A percentile compares a stretch with the other conserved stretches of the same genome.
Conservation (phyloP, 2,888 invertebrate genomes). For the Chrysomela aeneicollis region DNA sequence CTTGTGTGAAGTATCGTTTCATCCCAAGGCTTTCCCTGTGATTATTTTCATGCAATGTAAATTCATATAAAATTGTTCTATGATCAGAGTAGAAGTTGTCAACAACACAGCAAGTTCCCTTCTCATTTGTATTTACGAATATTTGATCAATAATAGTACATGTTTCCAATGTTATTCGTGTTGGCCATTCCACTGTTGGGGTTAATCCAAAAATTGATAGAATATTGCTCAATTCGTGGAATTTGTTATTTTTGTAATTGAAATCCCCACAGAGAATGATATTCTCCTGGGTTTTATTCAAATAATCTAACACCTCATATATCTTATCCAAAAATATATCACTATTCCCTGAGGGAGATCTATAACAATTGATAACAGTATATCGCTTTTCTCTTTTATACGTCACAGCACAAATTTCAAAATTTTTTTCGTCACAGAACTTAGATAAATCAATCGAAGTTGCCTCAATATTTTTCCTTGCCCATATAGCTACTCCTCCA, state of each 20-base stretch:
- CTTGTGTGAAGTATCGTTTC: too few relatives aligned
- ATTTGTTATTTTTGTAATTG: constrained; percentile 18
- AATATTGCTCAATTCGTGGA: constrained; percentile 9
- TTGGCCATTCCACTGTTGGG: constrained; percentile 14
- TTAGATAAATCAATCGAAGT: constrained; percentile 2
- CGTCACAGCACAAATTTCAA: constrained; percentile 11
- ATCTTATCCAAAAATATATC: constrained; percentile 15
- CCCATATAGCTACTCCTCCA: constrained; percentile 13
- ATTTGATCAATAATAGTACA: constrained; percentile 12
- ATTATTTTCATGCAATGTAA: not conserved
- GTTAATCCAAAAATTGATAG: constrained; percentile 3
- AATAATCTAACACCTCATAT: constrained; percentile 8
- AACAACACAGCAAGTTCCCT: constrained; percentile 1
- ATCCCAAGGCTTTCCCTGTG: too few relatives aligned
- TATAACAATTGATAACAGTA: constrained; percentile 17
- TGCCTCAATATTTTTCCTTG: constrained; percentile 4
- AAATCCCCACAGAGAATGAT: constrained; percentile 18
- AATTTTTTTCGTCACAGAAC: constrained; percentile 11
- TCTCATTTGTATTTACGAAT: constrained; percentile 3
- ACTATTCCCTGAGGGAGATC: constrained; percentile 15
- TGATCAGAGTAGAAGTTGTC: constrained; percentile 1
- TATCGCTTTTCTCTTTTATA: constrained; percentile 1
- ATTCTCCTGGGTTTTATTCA: constrained; percentile 15
- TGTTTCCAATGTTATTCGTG: not conserved
- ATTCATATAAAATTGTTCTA: not conserved